A percentile compares a stretch with the other conserved stretches of the same genome.
These are phyloP conservation scores for Neomorphus geoffroyi DNA, from an alignment of 2,797 vertebrate species.

Conservation along the genomic window DNA sequence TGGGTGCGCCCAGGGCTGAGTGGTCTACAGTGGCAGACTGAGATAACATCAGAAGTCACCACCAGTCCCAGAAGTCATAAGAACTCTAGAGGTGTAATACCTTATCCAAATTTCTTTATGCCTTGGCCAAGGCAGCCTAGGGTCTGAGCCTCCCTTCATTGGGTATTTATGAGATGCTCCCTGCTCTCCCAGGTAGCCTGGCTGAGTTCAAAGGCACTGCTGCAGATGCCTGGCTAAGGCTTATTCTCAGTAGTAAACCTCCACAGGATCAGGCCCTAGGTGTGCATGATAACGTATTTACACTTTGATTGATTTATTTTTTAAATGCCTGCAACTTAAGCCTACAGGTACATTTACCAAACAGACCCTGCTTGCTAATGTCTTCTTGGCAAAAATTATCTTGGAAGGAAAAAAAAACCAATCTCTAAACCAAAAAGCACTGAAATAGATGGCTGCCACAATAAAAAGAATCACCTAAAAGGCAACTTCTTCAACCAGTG, in stretches of 20 bases:
- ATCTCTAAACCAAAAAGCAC: neutral
- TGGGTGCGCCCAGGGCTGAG: neutral
- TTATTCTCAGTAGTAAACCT: neutral
- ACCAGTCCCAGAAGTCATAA: neutral
- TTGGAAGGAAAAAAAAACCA: neutral
- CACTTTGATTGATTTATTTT: slow-evolving; percentile 23
- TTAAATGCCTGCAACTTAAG: neutral
- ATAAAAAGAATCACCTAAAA: neutral
- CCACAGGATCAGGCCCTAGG: slow-evolving; percentile 16
- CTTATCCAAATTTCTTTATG: neutral
- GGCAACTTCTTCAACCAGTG: neutral
- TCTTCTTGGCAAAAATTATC: neutral
- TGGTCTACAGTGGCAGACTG: neutral
- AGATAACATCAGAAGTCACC: neutral
- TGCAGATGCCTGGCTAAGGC: neutral
- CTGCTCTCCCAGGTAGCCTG: neutral
- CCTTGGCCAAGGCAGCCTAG: neutral
- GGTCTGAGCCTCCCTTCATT: neutral
- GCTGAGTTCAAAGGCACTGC: slow-evolving; percentile 50
- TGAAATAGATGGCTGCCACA: neutral
- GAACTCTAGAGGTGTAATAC: neutral
- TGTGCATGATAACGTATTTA: slow-evolving; percentile 12
- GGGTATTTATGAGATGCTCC: slow-evolving; percentile 19
- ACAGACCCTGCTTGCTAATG: neutral
- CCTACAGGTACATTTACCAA: neutral